Evolutionary conservation across 37 sponge, comb jelly and placozoan genomes (phyloP).

Genomic region (Cladorhizidae sp.): DNA sequence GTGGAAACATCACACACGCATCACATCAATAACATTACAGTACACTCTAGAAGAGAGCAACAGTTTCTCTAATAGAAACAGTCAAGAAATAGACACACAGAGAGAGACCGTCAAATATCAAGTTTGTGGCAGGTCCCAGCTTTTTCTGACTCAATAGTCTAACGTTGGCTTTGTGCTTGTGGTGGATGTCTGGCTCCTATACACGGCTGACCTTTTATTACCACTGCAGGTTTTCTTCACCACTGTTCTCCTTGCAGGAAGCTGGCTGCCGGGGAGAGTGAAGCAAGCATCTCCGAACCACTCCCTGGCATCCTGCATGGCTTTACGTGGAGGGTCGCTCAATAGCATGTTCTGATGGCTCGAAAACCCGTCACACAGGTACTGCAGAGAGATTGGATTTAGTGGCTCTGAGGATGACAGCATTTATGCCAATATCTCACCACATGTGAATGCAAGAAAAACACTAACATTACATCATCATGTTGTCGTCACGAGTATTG

Average conservation of each 20-base stretch:
- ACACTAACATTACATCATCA: neutral
- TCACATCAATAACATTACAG: no score
- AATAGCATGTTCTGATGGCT: conserved; percentile 21
- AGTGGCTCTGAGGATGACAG: no score
- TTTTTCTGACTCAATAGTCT: neutral
- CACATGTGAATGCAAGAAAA: no score
- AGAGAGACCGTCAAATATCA: no score
- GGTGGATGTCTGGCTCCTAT: conserved; percentile 3
- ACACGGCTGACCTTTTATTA: neutral
- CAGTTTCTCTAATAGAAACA: no score
- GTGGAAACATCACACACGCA: no score
- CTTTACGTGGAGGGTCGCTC: conserved; percentile 18
- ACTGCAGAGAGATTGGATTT: no score
- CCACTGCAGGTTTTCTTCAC: neutral
- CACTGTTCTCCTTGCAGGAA: no score
- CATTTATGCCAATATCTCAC: no score
- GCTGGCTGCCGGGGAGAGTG: conserved; percentile 24
- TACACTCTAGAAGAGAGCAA: no score
- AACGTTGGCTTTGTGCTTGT: neutral
- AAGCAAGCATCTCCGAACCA: conserved; percentile 37
- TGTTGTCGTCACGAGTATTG: neutral
- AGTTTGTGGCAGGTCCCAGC: neutral
- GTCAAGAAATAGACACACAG: no score
- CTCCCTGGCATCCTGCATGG: conserved; percentile 14
- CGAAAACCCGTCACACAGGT: conserved; percentile 38